A percentile compares a stretch with the other conserved stretches of the same genome.
phyloP scores from a whole-genome alignment of 2,888 invertebrate genomes.

The Agonopterix heracliana region DNA sequence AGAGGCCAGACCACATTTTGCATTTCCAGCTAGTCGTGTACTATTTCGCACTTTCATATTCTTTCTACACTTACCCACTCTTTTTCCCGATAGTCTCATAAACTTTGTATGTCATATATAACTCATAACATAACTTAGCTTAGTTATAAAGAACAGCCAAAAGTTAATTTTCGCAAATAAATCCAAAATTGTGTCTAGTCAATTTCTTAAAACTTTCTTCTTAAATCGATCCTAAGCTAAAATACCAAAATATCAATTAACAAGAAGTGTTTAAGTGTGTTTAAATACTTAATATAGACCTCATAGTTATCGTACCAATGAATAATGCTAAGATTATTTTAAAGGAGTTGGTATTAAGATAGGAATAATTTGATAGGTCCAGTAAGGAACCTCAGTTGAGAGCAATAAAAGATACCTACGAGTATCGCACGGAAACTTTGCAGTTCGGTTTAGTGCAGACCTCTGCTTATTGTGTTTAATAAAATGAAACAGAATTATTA shows the following conservation, averaged over 20 bases:
- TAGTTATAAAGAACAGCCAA: slow-evolving; percentile 53
- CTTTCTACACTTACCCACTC: slow-evolving; percentile 20
- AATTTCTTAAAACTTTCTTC: slow-evolving; percentile 47
- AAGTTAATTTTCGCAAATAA: slow-evolving; percentile 41
- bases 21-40: slow-evolving; percentile 51
- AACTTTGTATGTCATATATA: too few relatives aligned
- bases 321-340: slow-evolving; percentile 31
- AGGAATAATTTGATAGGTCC: neutral
- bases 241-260: slow-evolving; percentile 54
- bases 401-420: too few relatives aligned
- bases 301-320: slow-evolving; percentile 50
- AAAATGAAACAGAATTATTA: too few relatives aligned
- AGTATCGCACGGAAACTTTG: too few relatives aligned
- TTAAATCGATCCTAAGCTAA: slow-evolving; percentile 47
- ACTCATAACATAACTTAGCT: slow-evolving; percentile 17
- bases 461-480: too few relatives aligned
- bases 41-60: slow-evolving; percentile 33
- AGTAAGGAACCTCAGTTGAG: too few relatives aligned
- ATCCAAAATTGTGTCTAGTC: slow-evolving; percentile 74
- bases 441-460: too few relatives aligned
- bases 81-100: too few relatives aligned
- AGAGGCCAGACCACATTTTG: slow-evolving; percentile 20
- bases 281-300: slow-evolving; percentile 21
- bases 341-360: neutral
- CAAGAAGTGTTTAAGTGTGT: slow-evolving; percentile 18